A percentile compares a stretch with the other conserved stretches of the same genome.
These are phyloP conservation scores for Sorex araneus DNA, from an alignment of 2,113 vertebrate genomes.

Conservation along the genomic window DNA sequence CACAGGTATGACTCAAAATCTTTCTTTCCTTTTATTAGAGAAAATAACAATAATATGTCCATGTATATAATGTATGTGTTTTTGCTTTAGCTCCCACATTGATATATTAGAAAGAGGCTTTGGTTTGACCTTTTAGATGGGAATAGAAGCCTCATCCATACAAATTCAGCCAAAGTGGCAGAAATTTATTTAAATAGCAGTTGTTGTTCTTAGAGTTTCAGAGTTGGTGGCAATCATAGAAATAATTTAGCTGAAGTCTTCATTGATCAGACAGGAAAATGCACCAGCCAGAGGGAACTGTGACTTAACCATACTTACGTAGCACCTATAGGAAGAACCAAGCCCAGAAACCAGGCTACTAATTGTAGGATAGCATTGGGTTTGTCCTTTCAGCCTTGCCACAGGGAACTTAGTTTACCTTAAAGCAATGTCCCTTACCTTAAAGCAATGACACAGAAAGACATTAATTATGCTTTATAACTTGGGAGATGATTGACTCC, in stretches of 20 bases:
- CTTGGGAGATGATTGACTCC: no score
- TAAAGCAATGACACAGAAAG: no score
- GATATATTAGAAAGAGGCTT: conserved; percentile 1
- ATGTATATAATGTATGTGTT: background rate
- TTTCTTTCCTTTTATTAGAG: background rate
- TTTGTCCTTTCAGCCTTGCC: no score
- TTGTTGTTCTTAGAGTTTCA: background rate
- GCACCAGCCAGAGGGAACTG: background rate
- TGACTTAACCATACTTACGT: background rate
- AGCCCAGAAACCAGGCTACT: background rate
- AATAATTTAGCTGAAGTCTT: background rate
- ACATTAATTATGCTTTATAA: no score
- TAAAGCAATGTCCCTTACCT: no score
- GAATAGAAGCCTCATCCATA: background rate
- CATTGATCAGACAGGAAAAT: background rate
- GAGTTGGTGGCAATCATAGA: background rate
- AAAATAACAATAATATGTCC: background rate
- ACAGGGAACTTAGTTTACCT: no score
- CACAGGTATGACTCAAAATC: background rate
- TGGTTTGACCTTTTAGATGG: background rate
- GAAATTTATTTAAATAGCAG: background rate
- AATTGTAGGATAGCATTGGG: no score
- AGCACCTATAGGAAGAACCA: background rate
- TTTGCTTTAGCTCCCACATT: background rate
- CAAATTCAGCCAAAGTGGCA: background rate